Percentiles rank a stretch among this genome's conserved stretches.
These are phyloP conservation scores for Atrichornis clamosus DNA, from an alignment of 2,113 vertebrate species.

Conservation along the genomic window DNA sequence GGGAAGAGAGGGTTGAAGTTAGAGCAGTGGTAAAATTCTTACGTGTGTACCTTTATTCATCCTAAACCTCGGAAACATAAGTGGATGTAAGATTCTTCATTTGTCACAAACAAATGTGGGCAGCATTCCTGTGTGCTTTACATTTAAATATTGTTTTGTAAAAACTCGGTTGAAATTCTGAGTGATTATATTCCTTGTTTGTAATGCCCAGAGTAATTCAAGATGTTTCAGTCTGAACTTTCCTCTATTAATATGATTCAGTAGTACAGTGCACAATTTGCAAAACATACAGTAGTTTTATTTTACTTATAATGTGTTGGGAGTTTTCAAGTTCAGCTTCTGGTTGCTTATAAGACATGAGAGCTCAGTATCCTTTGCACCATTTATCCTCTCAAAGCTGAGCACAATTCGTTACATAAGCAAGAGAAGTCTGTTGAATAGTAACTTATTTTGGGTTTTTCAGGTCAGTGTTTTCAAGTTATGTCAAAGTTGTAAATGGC, in stretches of 20 bases:
- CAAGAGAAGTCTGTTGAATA: neutral
- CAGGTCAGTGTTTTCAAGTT: slow-evolving; percentile 21
- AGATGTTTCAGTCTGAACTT: neutral
- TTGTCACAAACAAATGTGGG: neutral
- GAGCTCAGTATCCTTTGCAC: neutral
- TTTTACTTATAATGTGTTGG: neutral
- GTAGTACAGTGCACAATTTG: neutral
- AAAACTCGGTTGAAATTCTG: neutral
- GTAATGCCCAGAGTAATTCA: neutral
- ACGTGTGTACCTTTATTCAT: neutral
- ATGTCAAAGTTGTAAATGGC: slow-evolving; percentile 19
- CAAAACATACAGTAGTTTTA: neutral
- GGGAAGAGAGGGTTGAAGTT: neutral
- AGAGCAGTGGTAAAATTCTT: neutral
- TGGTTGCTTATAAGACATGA: neutral
- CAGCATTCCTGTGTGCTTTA: neutral
- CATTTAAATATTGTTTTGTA: neutral
- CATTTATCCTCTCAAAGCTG: neutral
- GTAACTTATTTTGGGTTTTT: neutral
- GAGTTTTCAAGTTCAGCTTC: neutral
- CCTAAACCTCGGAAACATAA: neutral
- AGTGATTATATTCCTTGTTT: neutral
- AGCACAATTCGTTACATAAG: neutral
- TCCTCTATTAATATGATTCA: neutral
- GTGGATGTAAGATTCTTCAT: neutral